These are phyloP conservation scores for Mactra quadrangularis DNA, from an alignment of 1,140 invertebrate genomes.

Conservation along the genomic window DNA sequence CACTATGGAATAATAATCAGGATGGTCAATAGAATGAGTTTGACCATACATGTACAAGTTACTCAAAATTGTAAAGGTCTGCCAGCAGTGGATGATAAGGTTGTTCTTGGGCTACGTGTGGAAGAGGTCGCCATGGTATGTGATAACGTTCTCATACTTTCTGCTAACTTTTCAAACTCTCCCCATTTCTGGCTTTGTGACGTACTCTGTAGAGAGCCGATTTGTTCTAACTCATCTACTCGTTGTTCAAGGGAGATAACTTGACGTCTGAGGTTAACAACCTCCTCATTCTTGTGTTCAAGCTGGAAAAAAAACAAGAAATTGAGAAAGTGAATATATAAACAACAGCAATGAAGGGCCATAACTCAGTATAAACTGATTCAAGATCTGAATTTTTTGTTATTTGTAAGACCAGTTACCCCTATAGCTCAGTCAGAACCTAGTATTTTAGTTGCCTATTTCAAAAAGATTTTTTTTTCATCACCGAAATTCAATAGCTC, in stretches of 20 bases:
- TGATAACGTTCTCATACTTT: slow-evolving; percentile 82
- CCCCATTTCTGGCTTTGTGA: slow-evolving; percentile 82
- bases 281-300: slow-evolving; percentile 71
- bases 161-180: slow-evolving; percentile 82
- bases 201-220: slow-evolving; percentile 77
- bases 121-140: slow-evolving; percentile 75
- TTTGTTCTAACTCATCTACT: slow-evolving; percentile 74
- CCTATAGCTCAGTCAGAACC: no score
- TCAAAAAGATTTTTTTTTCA: no score
- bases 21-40: no score
- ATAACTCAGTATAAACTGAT: no score
- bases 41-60: no score
- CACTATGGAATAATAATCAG: no score
- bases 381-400: no score
- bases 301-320: slow-evolving; percentile 66
- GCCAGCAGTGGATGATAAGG: background rate
- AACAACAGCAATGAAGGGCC: no score
- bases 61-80: slow-evolving; percentile 49
- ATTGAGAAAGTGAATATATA: no score
- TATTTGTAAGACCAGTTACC: no score
- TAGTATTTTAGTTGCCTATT: no score
- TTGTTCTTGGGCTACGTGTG: slow-evolving; percentile 23
- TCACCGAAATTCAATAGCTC: no score
- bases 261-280: slow-evolving; percentile 65
- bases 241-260: slow-evolving; percentile 65